Evolutionary conservation across 2,888 invertebrate species (phyloP), one percentile per base, ranked within the genome.

Genomic region (Drosophila vallismaia): DNA sequence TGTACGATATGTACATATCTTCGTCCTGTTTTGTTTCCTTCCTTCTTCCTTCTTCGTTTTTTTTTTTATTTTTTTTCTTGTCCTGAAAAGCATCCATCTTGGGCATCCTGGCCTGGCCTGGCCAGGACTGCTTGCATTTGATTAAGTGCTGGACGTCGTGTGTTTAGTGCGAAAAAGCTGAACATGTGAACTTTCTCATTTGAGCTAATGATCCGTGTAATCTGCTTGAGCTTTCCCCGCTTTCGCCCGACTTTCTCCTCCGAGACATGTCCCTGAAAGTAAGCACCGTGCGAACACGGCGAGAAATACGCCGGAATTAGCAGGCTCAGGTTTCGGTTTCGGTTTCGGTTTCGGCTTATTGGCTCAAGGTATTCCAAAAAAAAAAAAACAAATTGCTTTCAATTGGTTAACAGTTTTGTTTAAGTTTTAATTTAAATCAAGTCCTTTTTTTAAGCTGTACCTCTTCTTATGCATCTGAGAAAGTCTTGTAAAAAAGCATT

Each of bases 141-240:
- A 82, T 82, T 82, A 81, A 82, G 82, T 85, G 81, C 79, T 82
- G 81, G 81, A 79, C 81, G 59, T 72, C 58, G 81, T 70, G 69
- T 57, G 69, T 57, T 80, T 84, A 59, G 81, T 74, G 80, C 55
- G 59, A 66, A 68, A 71, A 71, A 66, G 53, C 36, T 12, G 63
- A 75, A 71, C 79, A 79, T 82, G 82, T 79, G 82, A 85, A 77
- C 82, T 85, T 82, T 79, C 85, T 79, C 82, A 82, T 77, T 77
- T 70, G 73, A 82, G 76, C 85, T 82, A 82, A 85, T 82, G 82
- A 85, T 82, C 76, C 82, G 79, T 85, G 82, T 82, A 82, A 82
- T 82, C 82, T 79, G 71, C 68, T 72, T 64, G 64, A 71, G 72
- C 59, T 63, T 55, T 48, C 38, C 26, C 24, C 28, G 19, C 10